Evolutionary conservation across 2,797 vertebrate genomes (phyloP), one percentile per base, ranked within the genome.

Genomic region (Coregonus sp.): DNA sequence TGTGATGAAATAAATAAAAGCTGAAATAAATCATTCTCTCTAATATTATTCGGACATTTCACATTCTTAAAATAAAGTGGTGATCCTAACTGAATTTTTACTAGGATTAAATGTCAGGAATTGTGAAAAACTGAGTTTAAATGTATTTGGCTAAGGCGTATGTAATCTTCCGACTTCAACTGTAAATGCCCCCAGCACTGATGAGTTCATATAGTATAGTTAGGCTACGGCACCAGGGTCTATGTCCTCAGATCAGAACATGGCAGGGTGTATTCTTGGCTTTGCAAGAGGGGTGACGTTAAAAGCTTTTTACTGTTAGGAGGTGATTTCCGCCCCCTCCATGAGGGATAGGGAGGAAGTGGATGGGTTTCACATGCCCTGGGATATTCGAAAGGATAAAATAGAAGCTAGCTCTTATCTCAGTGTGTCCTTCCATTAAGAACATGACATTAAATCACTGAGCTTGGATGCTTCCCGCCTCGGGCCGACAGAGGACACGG

Each of bases 241-340:
- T 73, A 5, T 35, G 6, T 31, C 51, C 75, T 77, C 52, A 14
- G 72, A 72, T 77, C 40, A 70, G 65, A 74, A 74, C 61, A 78
- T 68, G 80, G 79, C n/a, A 25, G 20, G 61, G 63, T 72, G 75
- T 51, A 74, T 78, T 65, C 70, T 72, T 72, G 77, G 77, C 65
- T 79, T 83, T 33, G 37, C 76, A 77, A 70, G 4, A 51, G 0
- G 7, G 72, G 37, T 77, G 78, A 81, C 5, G 67, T 70, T 87
- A 86, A 90, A 86, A 90, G 85, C 84, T 75, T 89, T 91, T 84
- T 51, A 74, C 81, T 84, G 73, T 86, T 79, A 69, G 70, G 67
- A 76, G 74, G 78, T 84, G 84, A 86, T 84, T 87, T 88, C 63
- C 74, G 74, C 47, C 82, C 59, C 77, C 82, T 86, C 83, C 59